phyloP scores from a whole-genome alignment of 2,888 invertebrate species.

The Lissocephala sabroskyi region DNA sequence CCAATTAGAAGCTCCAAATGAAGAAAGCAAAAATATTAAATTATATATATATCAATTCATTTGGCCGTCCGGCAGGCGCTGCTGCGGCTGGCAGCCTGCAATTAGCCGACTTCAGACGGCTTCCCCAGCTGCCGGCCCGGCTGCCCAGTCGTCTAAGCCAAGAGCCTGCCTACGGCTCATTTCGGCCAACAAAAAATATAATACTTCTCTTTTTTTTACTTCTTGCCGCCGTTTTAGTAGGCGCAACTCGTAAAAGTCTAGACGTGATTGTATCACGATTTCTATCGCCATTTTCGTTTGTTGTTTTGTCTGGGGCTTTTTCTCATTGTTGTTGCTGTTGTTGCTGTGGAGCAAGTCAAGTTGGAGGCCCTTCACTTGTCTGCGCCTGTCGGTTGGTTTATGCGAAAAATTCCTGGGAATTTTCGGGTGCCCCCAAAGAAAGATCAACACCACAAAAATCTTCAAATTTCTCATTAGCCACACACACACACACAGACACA shows the following conservation, averaged over 20 bases:
- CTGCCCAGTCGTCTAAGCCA: no score
- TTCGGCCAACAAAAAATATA: no score
- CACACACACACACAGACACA: no score
- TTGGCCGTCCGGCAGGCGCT: slow-evolving; percentile 10
- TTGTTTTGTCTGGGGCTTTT: slow-evolving; percentile 26
- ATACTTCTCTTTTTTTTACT: no score
- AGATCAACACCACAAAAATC: slow-evolving; percentile 6
- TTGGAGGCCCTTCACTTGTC: slow-evolving; percentile 14
- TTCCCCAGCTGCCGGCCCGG: no score
- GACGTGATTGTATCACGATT: slow-evolving; percentile 71
- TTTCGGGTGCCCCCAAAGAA: slow-evolving; percentile 10
- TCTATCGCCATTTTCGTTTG: slow-evolving; percentile 68
- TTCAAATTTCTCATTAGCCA: slow-evolving; percentile 40
- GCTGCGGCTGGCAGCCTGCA: slow-evolving; percentile 55
- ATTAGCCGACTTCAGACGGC: slow-evolving; percentile 52
- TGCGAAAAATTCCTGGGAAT: slow-evolving; percentile 46
- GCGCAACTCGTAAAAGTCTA: slow-evolving; percentile 69
- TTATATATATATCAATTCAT: no score
- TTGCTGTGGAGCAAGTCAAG: no score
- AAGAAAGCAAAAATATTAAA: neutral
- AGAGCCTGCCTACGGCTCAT: no score
- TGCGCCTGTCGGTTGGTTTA: slow-evolving; percentile 15
- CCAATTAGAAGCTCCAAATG: neutral
- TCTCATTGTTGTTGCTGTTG: slow-evolving; percentile 23
- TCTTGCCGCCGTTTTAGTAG: slow-evolving; percentile 43